Base-by-base conservation (phyloP, 2,888 invertebrate genomes). In the Caenorhabditis sp. region DNA sequence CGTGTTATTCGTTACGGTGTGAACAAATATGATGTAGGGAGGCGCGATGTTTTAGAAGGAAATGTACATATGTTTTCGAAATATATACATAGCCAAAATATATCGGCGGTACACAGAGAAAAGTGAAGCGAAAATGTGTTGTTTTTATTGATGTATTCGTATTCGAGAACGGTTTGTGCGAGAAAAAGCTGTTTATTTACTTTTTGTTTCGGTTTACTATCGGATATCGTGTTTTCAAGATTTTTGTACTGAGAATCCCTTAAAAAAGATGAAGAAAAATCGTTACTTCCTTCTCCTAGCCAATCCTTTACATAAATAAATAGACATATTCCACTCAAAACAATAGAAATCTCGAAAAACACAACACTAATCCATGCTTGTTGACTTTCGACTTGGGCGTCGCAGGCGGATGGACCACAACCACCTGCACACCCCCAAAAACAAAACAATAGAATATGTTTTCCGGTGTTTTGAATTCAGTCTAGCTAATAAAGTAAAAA, bases 361-460 rank as follows among this genome's bases (percentile, higher is more conserved):
- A 43, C 23, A 50, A 63, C 21, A 43, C 59, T 63, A 67, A 62
- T 58, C 61, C 53, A 43, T 36, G 52, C 67, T 67, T 67, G 67
- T 58, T 60, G 57, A 67, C 60, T 67, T 56, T 59, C 27, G 60
- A 63, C 63, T 60, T 56, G 64, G 69, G 61, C 64, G 10, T 14
- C 10, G 36, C 10, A 5, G 36, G 36, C 36, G 7, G 43, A 43
- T 43, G 43, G 43, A 43, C 43, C 36, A 36, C 7, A 14, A 43
- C 43, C 70, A 70, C 62, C 70, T 70, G 70, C 65, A 61, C 43
- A 31, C 31, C 31, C 31, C 31, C 31, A 10, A 31, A 31, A 31
- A 31, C 31, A 43, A 43, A 43, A 43, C 43, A 43, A 43, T 43
- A 43, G 43, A 17, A 17, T 43, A 17, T 43, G 43, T 14, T 43